phyloP scores from a whole-genome alignment of 2,797 vertebrate genomes.

The Sarcoramphus papa region DNA sequence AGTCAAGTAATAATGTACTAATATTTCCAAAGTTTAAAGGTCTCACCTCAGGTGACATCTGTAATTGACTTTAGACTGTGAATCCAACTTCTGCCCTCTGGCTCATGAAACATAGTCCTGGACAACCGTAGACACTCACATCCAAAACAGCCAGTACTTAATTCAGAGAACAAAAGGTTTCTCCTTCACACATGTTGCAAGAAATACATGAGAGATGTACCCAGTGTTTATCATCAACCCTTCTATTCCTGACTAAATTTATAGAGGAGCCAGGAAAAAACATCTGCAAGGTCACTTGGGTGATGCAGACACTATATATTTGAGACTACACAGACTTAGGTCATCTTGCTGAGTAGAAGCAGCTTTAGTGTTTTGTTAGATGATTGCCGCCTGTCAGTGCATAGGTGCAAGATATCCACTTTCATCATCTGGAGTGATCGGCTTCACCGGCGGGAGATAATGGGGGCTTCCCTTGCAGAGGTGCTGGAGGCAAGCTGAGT shows the following conservation, averaged over 20 bases:
- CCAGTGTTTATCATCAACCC: background rate
- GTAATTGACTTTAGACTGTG: background rate
- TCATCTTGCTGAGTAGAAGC: background rate
- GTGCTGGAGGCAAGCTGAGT: background rate
- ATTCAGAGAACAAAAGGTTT: background rate
- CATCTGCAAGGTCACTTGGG: background rate
- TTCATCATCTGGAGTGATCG: background rate
- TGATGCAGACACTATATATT: background rate
- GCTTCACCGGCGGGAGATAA: background rate
- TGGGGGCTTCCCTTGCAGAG: background rate
- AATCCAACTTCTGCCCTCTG: background rate
- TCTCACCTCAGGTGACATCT: background rate
- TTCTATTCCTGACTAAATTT: background rate
- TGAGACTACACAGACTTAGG: background rate
- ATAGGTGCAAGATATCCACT: background rate
- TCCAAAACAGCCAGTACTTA: background rate
- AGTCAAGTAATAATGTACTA: background rate
- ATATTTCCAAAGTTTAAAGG: background rate
- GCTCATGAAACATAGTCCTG: background rate
- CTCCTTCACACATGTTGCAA: background rate
- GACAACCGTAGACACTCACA: background rate
- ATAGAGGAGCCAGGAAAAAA: background rate
- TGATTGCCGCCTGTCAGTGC: background rate
- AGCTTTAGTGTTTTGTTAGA: background rate
- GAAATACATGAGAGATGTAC: background rate